Evolutionary conservation across 23 tunicate genomes (phyloP).

Genomic region (Styela clava): DNA sequence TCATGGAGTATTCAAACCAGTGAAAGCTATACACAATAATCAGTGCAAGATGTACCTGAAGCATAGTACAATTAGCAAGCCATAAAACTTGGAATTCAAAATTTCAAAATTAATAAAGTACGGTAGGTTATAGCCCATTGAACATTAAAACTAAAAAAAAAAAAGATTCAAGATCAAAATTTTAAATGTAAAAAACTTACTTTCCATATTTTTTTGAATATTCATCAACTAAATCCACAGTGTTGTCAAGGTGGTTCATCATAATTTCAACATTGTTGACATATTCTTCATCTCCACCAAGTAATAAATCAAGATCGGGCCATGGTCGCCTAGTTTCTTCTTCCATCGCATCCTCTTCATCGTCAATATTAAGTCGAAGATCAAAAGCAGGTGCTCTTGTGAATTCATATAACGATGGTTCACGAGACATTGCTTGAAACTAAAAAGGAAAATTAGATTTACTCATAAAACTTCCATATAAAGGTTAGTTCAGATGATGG

Average conservation of each 20-base stretch:
- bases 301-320: conserved; percentile 19
- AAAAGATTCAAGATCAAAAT: too few relatives aligned
- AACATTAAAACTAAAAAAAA: too few relatives aligned
- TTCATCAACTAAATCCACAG: conserved; percentile 23
- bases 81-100: too few relatives aligned
- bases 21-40: too few relatives aligned
- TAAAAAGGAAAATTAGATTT: neutral
- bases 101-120: too few relatives aligned
- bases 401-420: conserved; percentile 42
- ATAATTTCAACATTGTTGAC: conserved; percentile 15
- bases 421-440: conserved; percentile 20
- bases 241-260: neutral
- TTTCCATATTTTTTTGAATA: conserved; percentile 49
- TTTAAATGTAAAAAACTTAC: too few relatives aligned
- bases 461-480: too few relatives aligned
- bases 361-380: conserved; percentile 41
- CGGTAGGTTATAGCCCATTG: too few relatives aligned
- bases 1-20: too few relatives aligned
- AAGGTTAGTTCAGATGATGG: too few relatives aligned
- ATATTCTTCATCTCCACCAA: conserved; percentile 26
- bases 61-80: too few relatives aligned
- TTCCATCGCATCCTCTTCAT: conserved; percentile 44
- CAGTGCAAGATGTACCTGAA: too few relatives aligned
- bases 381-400: conserved; percentile 76
- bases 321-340: conserved; percentile 40